Conservation (phyloP, 2,113 vertebrate genomes). For the Grallaria varia region DNA sequence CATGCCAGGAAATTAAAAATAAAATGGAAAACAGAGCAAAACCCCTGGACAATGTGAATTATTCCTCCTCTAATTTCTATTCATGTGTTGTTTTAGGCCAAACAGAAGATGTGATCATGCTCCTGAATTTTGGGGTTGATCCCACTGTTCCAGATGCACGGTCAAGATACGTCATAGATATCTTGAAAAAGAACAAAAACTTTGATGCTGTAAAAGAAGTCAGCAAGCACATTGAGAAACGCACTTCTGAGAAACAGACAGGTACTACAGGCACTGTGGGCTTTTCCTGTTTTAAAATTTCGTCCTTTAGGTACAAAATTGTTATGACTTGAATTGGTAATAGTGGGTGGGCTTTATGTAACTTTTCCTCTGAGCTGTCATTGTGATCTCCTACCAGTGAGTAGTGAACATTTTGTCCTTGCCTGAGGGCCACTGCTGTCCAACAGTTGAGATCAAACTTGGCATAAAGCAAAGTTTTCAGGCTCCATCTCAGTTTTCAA, state of each 20-base stretch:
- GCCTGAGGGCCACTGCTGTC: not conserved
- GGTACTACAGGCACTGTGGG: constrained; percentile 53
- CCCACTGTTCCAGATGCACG: constrained; percentile 68
- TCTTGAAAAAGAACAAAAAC: constrained; percentile 79
- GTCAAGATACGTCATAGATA: constrained; percentile 59
- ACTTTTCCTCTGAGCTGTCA: not conserved
- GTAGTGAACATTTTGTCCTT: not conserved
- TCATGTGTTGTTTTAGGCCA: constrained; percentile 63
- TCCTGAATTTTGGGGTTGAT: constrained; percentile 73
- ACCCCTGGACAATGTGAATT: not conserved
- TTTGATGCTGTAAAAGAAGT: constrained; percentile 73
- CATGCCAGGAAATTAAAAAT: not conserved
- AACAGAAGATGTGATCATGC: constrained; percentile 78
- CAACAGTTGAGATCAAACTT: not conserved
- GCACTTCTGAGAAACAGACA: constrained; percentile 7
- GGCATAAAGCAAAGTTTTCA: not conserved
- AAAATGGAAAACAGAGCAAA: not conserved
- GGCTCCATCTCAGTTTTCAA: not conserved
- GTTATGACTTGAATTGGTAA: not conserved
- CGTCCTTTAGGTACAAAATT: not conserved
- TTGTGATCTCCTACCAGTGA: not conserved
- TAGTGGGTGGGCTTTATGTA: not conserved
- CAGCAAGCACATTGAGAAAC: constrained; percentile 63
- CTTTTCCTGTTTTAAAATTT: not conserved
- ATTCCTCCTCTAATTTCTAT: not conserved